Base-by-base conservation (phyloP, 2,113 vertebrate genomes). In the Dromas ardeola region DNA sequence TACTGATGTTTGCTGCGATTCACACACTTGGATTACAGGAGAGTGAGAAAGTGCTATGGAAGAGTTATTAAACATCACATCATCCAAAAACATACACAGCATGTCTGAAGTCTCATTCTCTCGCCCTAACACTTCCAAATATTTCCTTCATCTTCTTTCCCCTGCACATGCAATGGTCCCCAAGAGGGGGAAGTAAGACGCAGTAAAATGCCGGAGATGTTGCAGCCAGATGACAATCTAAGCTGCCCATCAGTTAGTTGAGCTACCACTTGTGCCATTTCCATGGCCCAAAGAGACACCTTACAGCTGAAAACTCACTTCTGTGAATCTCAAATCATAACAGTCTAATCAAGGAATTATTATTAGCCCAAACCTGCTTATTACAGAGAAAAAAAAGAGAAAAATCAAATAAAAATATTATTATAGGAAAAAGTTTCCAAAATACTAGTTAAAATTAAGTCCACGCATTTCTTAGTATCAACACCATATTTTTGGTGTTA, bases 321-420 rank as follows among this genome's bases (percentile, higher is more conserved):
- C 38, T 86, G 5, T 13, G 40, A 45, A 65, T 40, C 43, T 61
- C 22, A 65, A 52, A 70, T 72, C 7, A 5, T 59, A 82, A 47
- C 22, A 59, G 6, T 32, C 32, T 56, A 70, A 71, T 34, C 15
- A 38, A 45, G 5, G 36, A 80, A 55, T 42, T 61, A 52, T 36
- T 65, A 56, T 53, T 58, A 74, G 21, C 22, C 12, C 23, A 66
- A 14, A 32, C 20, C 30, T 61, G 15, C 4, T 77, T 69, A 59
- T 67, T 66, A 40, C 2, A 10, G 7, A 7, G 4, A 4, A 4
- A 20, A 32, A 30, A n/a, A 2, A n/a, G 6, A 49, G 2, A 72
- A 26, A 63, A 43, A 67, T 32, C 4, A 67, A 78, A 80, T 9
- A 52, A 81, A 34, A 36, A 25, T 58, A 15, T 17, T 22, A 12